A percentile compares a stretch with the other conserved stretches of the same genome.
These are phyloP conservation scores for Lithodes maja DNA, from an alignment of 2,888 invertebrate genomes.

Conservation along the genomic window DNA sequence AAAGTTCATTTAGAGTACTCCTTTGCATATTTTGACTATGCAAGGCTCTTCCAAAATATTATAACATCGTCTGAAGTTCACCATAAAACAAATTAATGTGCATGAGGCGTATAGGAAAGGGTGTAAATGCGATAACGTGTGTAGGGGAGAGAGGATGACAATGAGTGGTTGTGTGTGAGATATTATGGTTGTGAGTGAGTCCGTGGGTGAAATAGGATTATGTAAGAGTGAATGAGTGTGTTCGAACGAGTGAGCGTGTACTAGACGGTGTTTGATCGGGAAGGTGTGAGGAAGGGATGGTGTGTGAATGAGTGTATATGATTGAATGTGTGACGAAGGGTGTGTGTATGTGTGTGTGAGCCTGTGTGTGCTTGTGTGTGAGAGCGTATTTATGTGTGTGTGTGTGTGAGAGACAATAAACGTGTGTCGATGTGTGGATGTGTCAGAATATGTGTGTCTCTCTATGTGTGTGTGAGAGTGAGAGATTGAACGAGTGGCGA, in stretches of 20 bases:
- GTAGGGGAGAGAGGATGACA: not conserved
- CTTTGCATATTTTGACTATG: no score
- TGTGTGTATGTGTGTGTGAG: conserved; percentile 11
- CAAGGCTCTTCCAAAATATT: no score
- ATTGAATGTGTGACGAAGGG: conserved; percentile 8
- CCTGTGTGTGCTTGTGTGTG: conserved; percentile 11
- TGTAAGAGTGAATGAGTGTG: not conserved
- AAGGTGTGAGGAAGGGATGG: not conserved
- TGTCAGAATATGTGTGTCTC: not conserved
- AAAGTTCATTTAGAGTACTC: no score
- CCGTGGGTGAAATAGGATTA: not conserved
- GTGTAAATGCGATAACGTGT: no score
- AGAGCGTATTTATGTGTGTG: conserved; percentile 15
- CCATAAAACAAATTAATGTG: no score
- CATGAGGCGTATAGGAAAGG: no score
- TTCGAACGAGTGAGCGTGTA: not conserved
- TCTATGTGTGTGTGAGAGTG: conserved; percentile 8
- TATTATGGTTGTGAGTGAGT: not conserved
- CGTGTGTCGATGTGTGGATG: conserved; percentile 8
- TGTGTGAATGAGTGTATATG: conserved; percentile 18
- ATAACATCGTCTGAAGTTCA: no score
- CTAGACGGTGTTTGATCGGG: not conserved
- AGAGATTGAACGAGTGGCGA: conserved; percentile 35
- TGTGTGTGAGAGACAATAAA: conserved; percentile 32
- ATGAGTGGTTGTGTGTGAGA: not conserved